Evolutionary conservation across 2,888 invertebrate species (phyloP).

Genomic region (Luffia ferchaultella): DNA sequence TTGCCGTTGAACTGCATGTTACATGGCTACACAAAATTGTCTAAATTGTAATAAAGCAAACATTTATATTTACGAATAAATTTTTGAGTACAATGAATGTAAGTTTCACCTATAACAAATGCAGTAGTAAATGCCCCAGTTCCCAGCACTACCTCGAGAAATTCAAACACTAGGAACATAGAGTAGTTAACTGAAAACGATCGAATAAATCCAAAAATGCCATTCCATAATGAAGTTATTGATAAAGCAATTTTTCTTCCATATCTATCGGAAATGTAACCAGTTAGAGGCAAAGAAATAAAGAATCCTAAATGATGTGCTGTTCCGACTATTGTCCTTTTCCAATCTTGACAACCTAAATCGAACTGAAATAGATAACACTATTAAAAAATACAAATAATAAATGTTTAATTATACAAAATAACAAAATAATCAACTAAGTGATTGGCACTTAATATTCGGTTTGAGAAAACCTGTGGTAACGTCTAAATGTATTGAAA

Average conservation of each 20-base stretch:
- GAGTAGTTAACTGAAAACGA: constrained; percentile 65
- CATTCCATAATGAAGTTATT: constrained; percentile 58
- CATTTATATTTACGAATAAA: no score
- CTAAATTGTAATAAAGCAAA: no score
- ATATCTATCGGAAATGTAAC: constrained; percentile 76
- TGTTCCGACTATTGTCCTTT: constrained; percentile 76
- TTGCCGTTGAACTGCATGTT: no score
- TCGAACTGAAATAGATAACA: constrained; percentile 61
- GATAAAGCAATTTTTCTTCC: constrained; percentile 70
- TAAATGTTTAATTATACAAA: no score
- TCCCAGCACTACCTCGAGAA: constrained; percentile 61
- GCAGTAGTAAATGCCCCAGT: constrained; percentile 68
- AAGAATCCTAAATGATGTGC: constrained; percentile 77
- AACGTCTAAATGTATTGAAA: no score
- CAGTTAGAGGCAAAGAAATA: constrained; percentile 73
- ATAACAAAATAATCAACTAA: no score
- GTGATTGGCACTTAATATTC: no score
- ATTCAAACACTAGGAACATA: constrained; percentile 63
- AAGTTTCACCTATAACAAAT: constrained; percentile 70
- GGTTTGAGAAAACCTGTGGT: no score
- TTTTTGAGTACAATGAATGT: no score
- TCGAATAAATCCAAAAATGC: constrained; percentile 59
- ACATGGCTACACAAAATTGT: no score
- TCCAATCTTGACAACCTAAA: constrained; percentile 74
- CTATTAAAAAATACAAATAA: no score